Evolutionary conservation across 2,797 vertebrate genomes (phyloP), one percentile per base, ranked within the genome.

Genomic region (Remorina albescens): DNA sequence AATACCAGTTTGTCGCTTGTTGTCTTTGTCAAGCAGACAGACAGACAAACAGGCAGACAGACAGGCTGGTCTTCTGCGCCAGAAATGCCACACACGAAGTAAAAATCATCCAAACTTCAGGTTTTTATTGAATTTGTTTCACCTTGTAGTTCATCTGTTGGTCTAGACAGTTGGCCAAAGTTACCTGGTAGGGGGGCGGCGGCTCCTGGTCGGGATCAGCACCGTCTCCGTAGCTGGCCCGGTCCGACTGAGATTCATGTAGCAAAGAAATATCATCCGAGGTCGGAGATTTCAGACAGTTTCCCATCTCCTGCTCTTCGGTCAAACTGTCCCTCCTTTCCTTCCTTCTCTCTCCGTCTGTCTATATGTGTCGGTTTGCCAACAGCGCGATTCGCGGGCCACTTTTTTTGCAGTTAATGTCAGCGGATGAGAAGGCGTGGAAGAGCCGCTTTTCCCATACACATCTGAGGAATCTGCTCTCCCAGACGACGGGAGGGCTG

Each of bases 241-340:
- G 93, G 93, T 99, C 98, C 68, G 97, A 98, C 91, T 98, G 97
- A 25, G 97, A 99, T 85, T 99, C 98, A 69, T 99, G 97, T 5
- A 99, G 96, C 92, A 99, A 88, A 79, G 98, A 99, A 84, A 99
- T 98, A 91, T 99, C 98, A 94, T 99, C 98, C 83, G 97, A 98
- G 86, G 97, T 98, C 74, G 97, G 96, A 88, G 97, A 97, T 91
- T 98, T 98, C 86, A 99, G 91, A 93, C 98, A 99, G 92, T 99
- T 99, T 90, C 98, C 98, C 98, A 99, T 99, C 90, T 96, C 95
- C 92, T 79, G 85, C 86, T 61, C 80, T 76, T 85, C 67, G 54
- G 58, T 69, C 42, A 76, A 81, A 89, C 85, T 78, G 71, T 63
- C 70, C 41, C 46, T 16, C n/a, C 32, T 9, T 36, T 71, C 41